These are phyloP conservation scores for Aphrophora alni DNA, from an alignment of 2,888 invertebrate genomes.

Conservation along the genomic window DNA sequence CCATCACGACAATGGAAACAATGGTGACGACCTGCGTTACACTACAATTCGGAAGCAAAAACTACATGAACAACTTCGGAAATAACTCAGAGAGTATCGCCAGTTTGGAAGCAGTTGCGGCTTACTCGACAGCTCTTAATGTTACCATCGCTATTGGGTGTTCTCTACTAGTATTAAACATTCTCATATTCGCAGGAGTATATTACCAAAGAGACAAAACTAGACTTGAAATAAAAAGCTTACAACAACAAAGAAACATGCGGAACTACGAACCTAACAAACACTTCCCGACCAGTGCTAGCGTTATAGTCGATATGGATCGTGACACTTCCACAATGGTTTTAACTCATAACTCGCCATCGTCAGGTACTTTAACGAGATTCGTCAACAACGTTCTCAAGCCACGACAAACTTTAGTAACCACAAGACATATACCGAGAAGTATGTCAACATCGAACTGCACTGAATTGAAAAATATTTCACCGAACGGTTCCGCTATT, in stretches of 20 bases:
- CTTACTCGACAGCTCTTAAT: conserved; percentile 75
- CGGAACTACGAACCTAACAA: conserved; percentile 1
- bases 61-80: conserved; percentile 44
- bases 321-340: conserved; percentile 61
- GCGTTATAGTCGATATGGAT: conserved; percentile 58
- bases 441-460: neutral
- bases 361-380: conserved; percentile 30
- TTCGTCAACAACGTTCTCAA: neutral
- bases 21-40: conserved; percentile 75
- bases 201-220: conserved; percentile 82
- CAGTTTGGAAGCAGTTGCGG: conserved; percentile 57
- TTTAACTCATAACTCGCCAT: conserved; percentile 53
- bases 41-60: conserved; percentile 58
- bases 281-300: conserved; percentile 17
- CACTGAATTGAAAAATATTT: neutral
- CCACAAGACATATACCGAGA: neutral
- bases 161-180: conserved; percentile 78
- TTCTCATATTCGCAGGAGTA: conserved; percentile 82
- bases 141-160: conserved; percentile 83
- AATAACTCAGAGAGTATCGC: conserved; percentile 55
- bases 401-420: conserved; percentile 19
- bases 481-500: conserved; percentile 23
- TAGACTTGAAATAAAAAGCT: conserved; percentile 63
- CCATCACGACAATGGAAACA: conserved; percentile 60
- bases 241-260: conserved; percentile 30